Percentiles rank a stretch among this genome's conserved stretches.
Evolutionary conservation across 1,140 invertebrate species (phyloP).

Genomic region (Bicyclus anynana): DNA sequence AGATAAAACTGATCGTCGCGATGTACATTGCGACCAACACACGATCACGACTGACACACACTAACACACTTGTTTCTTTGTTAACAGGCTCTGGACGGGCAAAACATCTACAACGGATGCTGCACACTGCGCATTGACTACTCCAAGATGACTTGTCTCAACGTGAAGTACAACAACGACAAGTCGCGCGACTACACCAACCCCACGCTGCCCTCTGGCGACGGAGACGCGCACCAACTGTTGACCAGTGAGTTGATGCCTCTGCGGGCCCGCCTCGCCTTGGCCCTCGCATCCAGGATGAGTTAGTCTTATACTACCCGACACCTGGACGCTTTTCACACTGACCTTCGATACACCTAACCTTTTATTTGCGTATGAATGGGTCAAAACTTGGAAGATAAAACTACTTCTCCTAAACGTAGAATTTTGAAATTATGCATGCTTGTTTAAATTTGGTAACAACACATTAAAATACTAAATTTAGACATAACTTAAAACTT

Average conservation of each 20-base stretch:
- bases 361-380: too few relatives aligned
- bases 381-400: too few relatives aligned
- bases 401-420: too few relatives aligned
- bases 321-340: slow-evolving; percentile 50
- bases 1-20: too few relatives aligned
- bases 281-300: slow-evolving; percentile 71
- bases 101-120: slow-evolving; percentile 99
- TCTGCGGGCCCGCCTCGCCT: slow-evolving; percentile 77
- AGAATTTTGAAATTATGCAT: too few relatives aligned
- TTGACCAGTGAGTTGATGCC: slow-evolving; percentile 82
- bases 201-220: slow-evolving; percentile 96
- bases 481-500: too few relatives aligned
- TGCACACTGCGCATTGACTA: slow-evolving; percentile 99
- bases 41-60: too few relatives aligned
- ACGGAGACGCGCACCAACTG: slow-evolving; percentile 82
- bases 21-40: too few relatives aligned
- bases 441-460: too few relatives aligned
- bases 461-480: too few relatives aligned
- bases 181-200: slow-evolving; percentile 99
- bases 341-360: slow-evolving; percentile 33
- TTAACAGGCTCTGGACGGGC: slow-evolving; percentile 92
- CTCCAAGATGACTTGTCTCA: slow-evolving; percentile 97
- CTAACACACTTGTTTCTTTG: too few relatives aligned
- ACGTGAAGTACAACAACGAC: slow-evolving; percentile 99
- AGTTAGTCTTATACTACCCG: slow-evolving; percentile 71